A percentile compares a stretch with the other conserved stretches of the same genome.
These are phyloP conservation scores for Amblyteles armatorius DNA, from an alignment of 2,888 invertebrate species.

Conservation along the genomic window DNA sequence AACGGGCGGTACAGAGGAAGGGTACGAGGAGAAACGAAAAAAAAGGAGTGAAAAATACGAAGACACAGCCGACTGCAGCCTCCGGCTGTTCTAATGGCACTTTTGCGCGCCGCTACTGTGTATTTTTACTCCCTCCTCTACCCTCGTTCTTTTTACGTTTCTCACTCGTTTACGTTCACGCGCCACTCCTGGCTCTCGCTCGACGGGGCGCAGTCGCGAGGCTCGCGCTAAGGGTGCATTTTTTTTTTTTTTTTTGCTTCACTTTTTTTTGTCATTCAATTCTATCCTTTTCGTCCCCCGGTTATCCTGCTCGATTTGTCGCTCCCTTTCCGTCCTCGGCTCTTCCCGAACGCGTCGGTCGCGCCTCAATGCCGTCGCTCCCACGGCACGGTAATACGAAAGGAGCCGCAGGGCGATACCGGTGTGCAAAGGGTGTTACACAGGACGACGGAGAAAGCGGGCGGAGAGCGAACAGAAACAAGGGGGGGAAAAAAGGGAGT, in stretches of 20 bases:
- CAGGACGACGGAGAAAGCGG: constrained; percentile 60
- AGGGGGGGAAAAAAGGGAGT: constrained; percentile 25
- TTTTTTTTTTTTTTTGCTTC: constrained; percentile 25
- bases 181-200: constrained; percentile 9
- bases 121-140: constrained; percentile 9
- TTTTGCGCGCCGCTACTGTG: constrained; percentile 54
- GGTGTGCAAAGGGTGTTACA: constrained; percentile 18
- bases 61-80: constrained; percentile 42
- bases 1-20: constrained; percentile 14
- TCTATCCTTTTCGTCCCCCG: background rate
- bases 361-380: constrained; percentile 32
- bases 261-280: constrained; percentile 9
- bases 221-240: constrained; percentile 33
- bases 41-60: constrained; percentile 35
- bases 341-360: constrained; percentile 21
- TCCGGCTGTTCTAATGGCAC: constrained; percentile 61
- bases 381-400: constrained; percentile 26
- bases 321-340: background rate
- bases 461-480: constrained; percentile 21
- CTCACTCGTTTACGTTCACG: constrained; percentile 32
- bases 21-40: constrained; percentile 7
- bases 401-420: constrained; percentile 25
- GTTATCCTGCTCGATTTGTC: constrained; percentile 11
- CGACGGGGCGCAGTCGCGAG: constrained; percentile 12
- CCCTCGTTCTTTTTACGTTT: constrained; percentile 17